Base-by-base conservation (phyloP, 2,113 vertebrate genomes). In the Noturus placidus region DNA sequence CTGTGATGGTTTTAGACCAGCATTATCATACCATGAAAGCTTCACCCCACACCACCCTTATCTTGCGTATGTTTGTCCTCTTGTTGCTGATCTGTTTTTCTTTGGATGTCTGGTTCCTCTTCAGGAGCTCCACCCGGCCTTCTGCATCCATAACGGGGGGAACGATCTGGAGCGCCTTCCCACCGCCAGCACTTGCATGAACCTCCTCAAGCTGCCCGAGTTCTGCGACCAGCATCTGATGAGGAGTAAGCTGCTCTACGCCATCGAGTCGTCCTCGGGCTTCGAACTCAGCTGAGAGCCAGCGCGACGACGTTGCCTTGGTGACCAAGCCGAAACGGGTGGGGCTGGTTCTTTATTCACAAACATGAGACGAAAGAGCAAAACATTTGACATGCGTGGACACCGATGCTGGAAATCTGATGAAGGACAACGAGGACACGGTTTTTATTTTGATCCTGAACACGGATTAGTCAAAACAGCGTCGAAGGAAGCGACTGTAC, bases 151-250 rank as follows among this genome's bases (percentile, higher is more conserved):
- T 94, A 98, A 99, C 0, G 98, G 98, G 27, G 98, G 98, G 69
- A 95, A 92, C 0, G 98, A 99, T 92, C 94, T 99, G 89, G 98
- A 99, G 85, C 95, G 98, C 79, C 94, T 99, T 0, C 98, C 98
- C 90, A 99, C 98, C 0, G 98, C 98, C 94, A 99, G 98, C 93
- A 99, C 98, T 92, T 99, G 98, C 95, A 99, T 99, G 98, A 99
- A 99, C 95, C 96, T 99, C 89, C 96, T 99, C 86, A 99, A 99
- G 92, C 97, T 99, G 38, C 98, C 98, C 0, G 98, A 99, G 93
- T 99, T 99, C 93, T 97, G 95, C 22, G 97, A 99, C 0, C 95
- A 97, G 90, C 94, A 96, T 2, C 95, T 97, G 83, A 97, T 99
- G 97, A 97, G 96, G 80, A 97, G 96, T 94, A 99, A 99, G 90